Conservation (phyloP, 1,140 invertebrate species). For the Aphidius gifuensis region DNA sequence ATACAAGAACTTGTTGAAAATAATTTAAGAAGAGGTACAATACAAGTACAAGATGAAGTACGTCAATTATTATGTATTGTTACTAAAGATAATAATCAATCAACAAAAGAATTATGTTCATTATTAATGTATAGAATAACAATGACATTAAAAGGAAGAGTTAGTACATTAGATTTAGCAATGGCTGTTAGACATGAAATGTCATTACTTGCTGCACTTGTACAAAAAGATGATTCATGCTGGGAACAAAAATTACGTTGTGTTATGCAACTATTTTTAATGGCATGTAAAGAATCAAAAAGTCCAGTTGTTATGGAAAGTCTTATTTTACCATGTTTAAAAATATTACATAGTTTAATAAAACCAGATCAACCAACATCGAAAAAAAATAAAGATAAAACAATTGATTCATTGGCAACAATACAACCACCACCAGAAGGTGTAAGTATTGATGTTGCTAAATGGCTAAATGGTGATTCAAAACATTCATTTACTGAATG, state of each 20-base stretch:
- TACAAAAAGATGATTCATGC: constrained; percentile 90
- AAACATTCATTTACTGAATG: constrained; percentile 71
- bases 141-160: constrained; percentile 68
- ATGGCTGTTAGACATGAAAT: constrained; percentile 83
- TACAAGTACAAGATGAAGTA: constrained; percentile 80
- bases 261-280: constrained; percentile 81
- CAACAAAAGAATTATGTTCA: constrained; percentile 81
- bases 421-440: constrained; percentile 58
- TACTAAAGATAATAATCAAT: constrained; percentile 84
- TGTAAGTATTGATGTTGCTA: constrained; percentile 69
- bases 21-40: constrained; percentile 78
- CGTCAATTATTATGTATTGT: constrained; percentile 83
- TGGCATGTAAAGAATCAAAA: constrained; percentile 68
- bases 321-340: constrained; percentile 77
- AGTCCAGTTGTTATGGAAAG: constrained; percentile 75
- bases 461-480: constrained; percentile 74
- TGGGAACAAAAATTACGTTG: constrained; percentile 92
- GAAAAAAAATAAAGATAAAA: constrained; percentile 61
- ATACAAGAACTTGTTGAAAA: constrained; percentile 88
- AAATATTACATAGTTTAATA: constrained; percentile 77
- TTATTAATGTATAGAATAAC: constrained; percentile 80
- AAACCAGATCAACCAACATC: constrained; percentile 64
- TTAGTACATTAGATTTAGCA: constrained; percentile 69
- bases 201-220: constrained; percentile 78
- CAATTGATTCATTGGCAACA: constrained; percentile 55